phyloP scores from a whole-genome alignment of 2,113 vertebrate species.

The Nesoenas mayeri region DNA sequence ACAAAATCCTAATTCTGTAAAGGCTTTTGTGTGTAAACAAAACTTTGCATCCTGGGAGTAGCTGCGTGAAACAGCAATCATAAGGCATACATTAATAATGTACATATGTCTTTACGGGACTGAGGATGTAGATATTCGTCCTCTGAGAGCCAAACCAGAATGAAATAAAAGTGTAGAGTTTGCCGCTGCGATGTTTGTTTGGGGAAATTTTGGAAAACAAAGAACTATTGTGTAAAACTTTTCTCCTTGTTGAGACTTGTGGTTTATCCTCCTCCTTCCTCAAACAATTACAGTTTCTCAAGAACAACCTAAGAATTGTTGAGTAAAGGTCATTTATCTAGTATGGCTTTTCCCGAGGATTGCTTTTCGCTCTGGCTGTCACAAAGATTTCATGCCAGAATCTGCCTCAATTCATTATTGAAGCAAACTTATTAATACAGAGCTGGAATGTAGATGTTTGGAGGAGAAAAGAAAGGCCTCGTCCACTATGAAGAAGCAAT shows the following conservation, averaged over 20 bases:
- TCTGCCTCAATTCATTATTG: not conserved
- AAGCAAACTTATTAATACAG: not conserved
- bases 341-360: not conserved
- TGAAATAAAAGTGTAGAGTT: not conserved
- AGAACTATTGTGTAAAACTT: conserved; percentile 28
- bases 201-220: conserved; percentile 30
- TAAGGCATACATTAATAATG: not conserved
- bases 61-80: not conserved
- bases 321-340: conserved; percentile 41
- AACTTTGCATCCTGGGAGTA: not conserved
- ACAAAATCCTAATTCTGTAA: not conserved
- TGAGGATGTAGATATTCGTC: not conserved
- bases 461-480: not conserved
- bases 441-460: not conserved
- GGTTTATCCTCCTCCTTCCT: conserved; percentile 31
- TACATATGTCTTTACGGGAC: not conserved
- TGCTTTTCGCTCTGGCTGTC: conserved; percentile 10
- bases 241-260: conserved; percentile 41
- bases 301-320: conserved; percentile 37
- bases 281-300: conserved; percentile 48
- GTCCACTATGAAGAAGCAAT: not conserved
- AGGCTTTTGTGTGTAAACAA: conserved; percentile 21
- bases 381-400: not conserved
- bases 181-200: not conserved
- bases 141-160: not conserved